Percentiles rank a stretch among this genome's conserved stretches.
Conservation (phyloP, 2,113 vertebrate genomes). For the Leptocoma aspasia region DNA sequence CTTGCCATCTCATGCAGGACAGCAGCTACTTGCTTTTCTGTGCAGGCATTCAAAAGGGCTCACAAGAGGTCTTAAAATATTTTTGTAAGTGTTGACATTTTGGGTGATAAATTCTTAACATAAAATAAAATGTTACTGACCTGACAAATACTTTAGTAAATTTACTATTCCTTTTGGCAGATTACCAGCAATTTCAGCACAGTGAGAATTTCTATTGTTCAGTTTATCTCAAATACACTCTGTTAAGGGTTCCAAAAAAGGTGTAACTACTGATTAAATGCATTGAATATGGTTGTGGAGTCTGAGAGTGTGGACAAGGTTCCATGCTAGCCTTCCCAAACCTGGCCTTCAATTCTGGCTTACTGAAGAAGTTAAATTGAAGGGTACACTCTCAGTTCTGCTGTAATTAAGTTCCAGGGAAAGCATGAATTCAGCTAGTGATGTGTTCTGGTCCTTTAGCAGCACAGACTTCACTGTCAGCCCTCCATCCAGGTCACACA, state of each 20-base stretch:
- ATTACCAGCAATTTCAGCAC: neutral
- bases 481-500: neutral
- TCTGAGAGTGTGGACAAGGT: neutral
- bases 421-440: neutral
- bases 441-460: neutral
- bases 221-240: neutral
- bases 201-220: neutral
- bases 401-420: neutral
- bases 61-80: neutral
- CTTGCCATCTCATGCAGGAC: neutral
- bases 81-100: neutral
- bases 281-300: neutral
- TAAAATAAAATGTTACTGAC: neutral
- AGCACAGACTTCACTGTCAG: neutral
- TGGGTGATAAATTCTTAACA: neutral
- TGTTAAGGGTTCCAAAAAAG: neutral
- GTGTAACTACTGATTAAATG: neutral
- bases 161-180: neutral
- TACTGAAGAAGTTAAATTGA: neutral
- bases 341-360: neutral
- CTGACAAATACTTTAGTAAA: neutral
- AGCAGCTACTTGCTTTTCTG: neutral
- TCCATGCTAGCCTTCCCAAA: neutral
- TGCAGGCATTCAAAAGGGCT: neutral
- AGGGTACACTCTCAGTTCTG: neutral